phyloP scores from a whole-genome alignment of 2,797 vertebrate species.

The Denticeps clupeoides region DNA sequence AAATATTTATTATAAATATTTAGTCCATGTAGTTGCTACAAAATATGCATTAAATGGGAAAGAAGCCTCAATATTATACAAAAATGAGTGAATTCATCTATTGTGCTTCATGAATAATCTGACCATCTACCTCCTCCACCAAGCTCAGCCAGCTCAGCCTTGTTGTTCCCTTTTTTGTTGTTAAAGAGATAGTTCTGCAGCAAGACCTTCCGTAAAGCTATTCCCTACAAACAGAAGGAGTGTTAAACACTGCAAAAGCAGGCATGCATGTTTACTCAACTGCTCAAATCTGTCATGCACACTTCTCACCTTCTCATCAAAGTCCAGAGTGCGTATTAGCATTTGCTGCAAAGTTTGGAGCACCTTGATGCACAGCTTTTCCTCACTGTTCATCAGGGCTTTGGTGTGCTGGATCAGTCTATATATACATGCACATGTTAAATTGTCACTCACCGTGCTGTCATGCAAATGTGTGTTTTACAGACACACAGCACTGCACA shows the following conservation, averaged over 20 bases:
- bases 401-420: slow-evolving; percentile 95
- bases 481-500: slow-evolving; percentile 10
- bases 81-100: not conserved
- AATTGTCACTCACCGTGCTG: too few relatives aligned
- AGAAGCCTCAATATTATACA: too few relatives aligned
- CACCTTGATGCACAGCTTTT: slow-evolving; percentile 92
- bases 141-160: slow-evolving; percentile 63
- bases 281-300: not conserved
- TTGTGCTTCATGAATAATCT: too few relatives aligned
- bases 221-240: slow-evolving; percentile 60
- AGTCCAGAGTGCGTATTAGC: slow-evolving; percentile 81
- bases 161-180: slow-evolving; percentile 69
- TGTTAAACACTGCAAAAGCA: not conserved
- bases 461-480: too few relatives aligned
- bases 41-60: too few relatives aligned
- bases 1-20: too few relatives aligned
- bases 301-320: slow-evolving; percentile 80
- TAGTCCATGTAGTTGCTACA: too few relatives aligned
- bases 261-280: not conserved
- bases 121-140: slow-evolving; percentile 37
- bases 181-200: slow-evolving; percentile 87
- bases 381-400: slow-evolving; percentile 78
- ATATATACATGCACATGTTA: too few relatives aligned
- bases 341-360: slow-evolving; percentile 86
- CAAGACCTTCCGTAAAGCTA: slow-evolving; percentile 77